Evolutionary conservation across 2,888 invertebrate genomes (phyloP).

Genomic region (Girardia tigrina): DNA sequence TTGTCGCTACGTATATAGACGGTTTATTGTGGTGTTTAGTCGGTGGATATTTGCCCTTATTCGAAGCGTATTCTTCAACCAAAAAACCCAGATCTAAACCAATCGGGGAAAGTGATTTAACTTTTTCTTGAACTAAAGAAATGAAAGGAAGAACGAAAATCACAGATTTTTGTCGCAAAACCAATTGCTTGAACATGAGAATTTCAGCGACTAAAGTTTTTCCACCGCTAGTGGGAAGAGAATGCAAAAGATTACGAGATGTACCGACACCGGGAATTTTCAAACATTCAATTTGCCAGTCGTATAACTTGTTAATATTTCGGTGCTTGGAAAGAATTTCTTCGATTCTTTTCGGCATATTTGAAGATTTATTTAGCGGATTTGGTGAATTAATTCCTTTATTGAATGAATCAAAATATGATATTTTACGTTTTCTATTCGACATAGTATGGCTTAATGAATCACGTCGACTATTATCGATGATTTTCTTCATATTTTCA

Average conservation of each 20-base stretch:
- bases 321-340: too few relatives aligned
- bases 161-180: constrained; percentile 68
- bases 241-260: constrained; percentile 71
- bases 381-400: too few relatives aligned
- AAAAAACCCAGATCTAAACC: constrained; percentile 72
- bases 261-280: constrained; percentile 61
- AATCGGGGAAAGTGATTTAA: constrained; percentile 56
- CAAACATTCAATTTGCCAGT: constrained; percentile 82
- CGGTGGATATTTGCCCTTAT: constrained; percentile 70
- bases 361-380: too few relatives aligned
- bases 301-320: too few relatives aligned
- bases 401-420: too few relatives aligned
- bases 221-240: constrained; percentile 86
- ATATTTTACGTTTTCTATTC: too few relatives aligned
- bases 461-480: too few relatives aligned
- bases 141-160: constrained; percentile 83
- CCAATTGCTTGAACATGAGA: constrained; percentile 69
- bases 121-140: constrained; percentile 91
- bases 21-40: constrained; percentile 64
- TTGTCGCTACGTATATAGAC: constrained; percentile 76
- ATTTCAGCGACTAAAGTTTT: constrained; percentile 92
- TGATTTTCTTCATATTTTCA: too few relatives aligned
- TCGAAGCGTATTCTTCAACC: constrained; percentile 84
- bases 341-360: too few relatives aligned
- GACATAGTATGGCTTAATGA: too few relatives aligned